Percentiles rank a stretch among this genome's conserved stretches.
phyloP scores from a whole-genome alignment of 2,113 vertebrate species.

The Alexandromys fortis region DNA sequence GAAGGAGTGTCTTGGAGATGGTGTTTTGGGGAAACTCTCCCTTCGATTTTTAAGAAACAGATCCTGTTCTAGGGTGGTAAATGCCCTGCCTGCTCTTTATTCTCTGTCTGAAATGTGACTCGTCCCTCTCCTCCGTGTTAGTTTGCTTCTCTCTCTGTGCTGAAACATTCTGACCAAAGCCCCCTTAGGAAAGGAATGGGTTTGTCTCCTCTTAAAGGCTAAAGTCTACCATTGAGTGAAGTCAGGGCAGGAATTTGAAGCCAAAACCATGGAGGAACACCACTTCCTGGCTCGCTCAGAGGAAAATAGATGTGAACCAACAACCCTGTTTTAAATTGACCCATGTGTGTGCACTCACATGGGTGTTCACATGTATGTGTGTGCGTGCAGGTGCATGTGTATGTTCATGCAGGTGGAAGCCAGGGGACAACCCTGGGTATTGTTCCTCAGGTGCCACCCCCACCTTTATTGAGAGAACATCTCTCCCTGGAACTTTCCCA shows the following conservation, averaged over 20 bases:
- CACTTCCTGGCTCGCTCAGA: background rate
- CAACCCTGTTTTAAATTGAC: background rate
- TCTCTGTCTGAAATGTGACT: background rate
- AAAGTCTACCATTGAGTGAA: background rate
- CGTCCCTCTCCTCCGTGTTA: rapidly evolving
- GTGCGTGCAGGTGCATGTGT: background rate
- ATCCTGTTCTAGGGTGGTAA: background rate
- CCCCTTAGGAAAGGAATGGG: too few relatives aligned
- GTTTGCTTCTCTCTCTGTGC: background rate
- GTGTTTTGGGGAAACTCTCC: background rate
- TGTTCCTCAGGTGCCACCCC: background rate
- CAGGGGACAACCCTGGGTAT: background rate
- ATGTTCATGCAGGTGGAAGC: too few relatives aligned
- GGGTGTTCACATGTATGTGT: background rate
- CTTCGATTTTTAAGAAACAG: background rate
- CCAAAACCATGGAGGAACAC: background rate
- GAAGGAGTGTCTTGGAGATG: background rate
- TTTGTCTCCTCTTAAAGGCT: background rate
- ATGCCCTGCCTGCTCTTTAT: background rate
- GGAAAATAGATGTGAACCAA: background rate
- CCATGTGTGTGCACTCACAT: background rate
- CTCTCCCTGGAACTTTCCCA: background rate
- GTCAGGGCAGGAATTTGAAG: background rate
- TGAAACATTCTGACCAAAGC: background rate
- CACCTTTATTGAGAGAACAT: background rate